phyloP scores from a whole-genome alignment of 2,797 vertebrate genomes.

The Sus cebifrons region DNA sequence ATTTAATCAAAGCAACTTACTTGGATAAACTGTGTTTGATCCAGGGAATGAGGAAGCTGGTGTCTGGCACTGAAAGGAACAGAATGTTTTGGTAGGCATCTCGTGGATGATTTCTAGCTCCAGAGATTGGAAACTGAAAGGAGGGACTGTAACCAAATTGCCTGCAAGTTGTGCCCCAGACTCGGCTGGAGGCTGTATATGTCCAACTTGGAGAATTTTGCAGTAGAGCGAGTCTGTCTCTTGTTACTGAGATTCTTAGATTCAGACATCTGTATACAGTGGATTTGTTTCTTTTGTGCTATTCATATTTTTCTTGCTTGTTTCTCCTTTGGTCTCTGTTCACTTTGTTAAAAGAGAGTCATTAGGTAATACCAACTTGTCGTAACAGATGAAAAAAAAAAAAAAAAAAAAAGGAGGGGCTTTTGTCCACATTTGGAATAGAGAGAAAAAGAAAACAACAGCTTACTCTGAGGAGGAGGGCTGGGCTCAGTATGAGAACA shows the following conservation, averaged over 20 bases:
- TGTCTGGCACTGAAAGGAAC: not conserved
- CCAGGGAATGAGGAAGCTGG: not conserved
- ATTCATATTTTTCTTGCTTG: not conserved
- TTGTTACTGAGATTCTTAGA: not conserved
- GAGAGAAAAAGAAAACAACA: not conserved
- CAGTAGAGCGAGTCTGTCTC: not conserved
- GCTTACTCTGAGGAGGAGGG: not conserved
- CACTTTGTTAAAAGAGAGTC: not conserved
- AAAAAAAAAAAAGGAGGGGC: not conserved
- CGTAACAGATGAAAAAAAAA: not conserved
- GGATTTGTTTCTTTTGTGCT: not conserved
- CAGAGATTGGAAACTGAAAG: not conserved
- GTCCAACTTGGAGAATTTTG: not conserved
- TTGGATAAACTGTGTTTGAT: conserved; percentile 1
- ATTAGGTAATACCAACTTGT: not conserved
- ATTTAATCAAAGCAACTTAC: not conserved
- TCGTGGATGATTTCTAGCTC: not conserved
- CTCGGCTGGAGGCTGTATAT: not conserved
- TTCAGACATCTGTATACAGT: not conserved
- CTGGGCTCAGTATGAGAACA: not conserved
- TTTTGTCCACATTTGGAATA: not conserved
- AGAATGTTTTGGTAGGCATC: not conserved
- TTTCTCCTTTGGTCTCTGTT: not conserved
- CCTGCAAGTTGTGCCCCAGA: too few relatives aligned
- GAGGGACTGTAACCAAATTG: not conserved